Evolutionary conservation across 2,113 vertebrate species (phyloP), one percentile per base, ranked within the genome.

Genomic region (human): DNA sequence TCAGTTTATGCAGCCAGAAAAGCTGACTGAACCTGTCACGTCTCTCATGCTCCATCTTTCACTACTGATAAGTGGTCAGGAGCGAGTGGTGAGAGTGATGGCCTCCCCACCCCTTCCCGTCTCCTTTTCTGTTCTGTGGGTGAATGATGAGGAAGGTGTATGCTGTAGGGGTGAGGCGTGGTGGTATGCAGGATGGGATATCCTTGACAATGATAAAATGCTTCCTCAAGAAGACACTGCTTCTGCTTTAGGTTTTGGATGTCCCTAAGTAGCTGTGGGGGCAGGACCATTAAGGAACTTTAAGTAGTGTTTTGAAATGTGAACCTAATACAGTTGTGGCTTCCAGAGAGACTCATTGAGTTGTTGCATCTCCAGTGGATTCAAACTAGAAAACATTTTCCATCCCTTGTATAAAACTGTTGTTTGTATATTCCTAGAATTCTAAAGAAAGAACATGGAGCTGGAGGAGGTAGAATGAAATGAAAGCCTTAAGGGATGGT

Each of bases 261-360:
- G 73, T 66, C 48, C 4, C 32, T 70, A n/a, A 57, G 80, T 12
- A 92, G 84, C 27, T 57, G 12, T 40, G 45, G 59, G 76, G 23
- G 64, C 23, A 89, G 38, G 90, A 94, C 45, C 59, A 75, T 61
- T 35, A 85, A 72, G 50, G 20, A 82, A 52, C 38, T n/a, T 90
- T 64, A 70, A 70, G n/a, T 52, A 48, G 66, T 66, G 45, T 48
- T 93, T 84, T 80, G 81, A 96, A 95, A 93, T 87, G 76, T 4
- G 72, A 94, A 76, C 32, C 38, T 78, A 32, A 84, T 8, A 23
- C 32, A 52, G 16, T 52, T 88, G 59, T 6, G 16, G 43, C 82
- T 96, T 73, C 76, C 96, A 83, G 92, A 78, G 97, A 87, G 52
- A 79, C 70, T 73, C 84, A 89, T 0, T 79, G 82, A 85, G 57